phyloP scores from a whole-genome alignment of 2,113 vertebrate genomes.

The Symphodus melops region DNA sequence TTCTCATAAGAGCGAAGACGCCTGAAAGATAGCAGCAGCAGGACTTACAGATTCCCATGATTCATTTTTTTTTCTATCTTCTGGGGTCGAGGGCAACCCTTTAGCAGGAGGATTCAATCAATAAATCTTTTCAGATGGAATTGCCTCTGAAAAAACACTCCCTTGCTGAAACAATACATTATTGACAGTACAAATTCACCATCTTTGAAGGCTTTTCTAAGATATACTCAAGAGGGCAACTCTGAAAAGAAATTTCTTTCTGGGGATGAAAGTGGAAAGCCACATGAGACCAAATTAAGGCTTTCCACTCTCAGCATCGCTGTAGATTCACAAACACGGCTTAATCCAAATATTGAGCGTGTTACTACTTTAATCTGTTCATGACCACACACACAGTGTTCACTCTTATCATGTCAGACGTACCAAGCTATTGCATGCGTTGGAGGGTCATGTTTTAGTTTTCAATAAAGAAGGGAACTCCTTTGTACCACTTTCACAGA shows the following conservation, averaged over 20 bases:
- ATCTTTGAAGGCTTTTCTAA: conserved; percentile 43
- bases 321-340: conserved; percentile 6
- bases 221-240: conserved; percentile 24
- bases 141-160: conserved; percentile 49
- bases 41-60: conserved; percentile 30
- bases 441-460: conserved; percentile 1
- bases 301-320: conserved; percentile 8
- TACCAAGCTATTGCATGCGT: not conserved
- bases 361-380: conserved; percentile 18
- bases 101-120: conserved; percentile 49
- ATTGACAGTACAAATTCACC: conserved; percentile 59
- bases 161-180: conserved; percentile 51
- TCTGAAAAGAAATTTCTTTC: conserved; percentile 3
- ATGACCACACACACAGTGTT: conserved; percentile 4
- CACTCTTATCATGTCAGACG: conserved; percentile 25
- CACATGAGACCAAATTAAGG: conserved; percentile 61
- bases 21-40: not conserved
- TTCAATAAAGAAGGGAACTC: conserved; percentile 25
- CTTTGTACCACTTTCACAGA: conserved; percentile 28
- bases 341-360: conserved; percentile 16
- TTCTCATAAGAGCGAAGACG: conserved; percentile 8
- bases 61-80: conserved; percentile 8
- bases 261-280: conserved; percentile 21
- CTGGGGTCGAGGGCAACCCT: conserved; percentile 21
- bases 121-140: conserved; percentile 66